These are phyloP conservation scores for Podotricha telesiphe DNA, from an alignment of 2,888 invertebrate species.

Conservation along the genomic window DNA sequence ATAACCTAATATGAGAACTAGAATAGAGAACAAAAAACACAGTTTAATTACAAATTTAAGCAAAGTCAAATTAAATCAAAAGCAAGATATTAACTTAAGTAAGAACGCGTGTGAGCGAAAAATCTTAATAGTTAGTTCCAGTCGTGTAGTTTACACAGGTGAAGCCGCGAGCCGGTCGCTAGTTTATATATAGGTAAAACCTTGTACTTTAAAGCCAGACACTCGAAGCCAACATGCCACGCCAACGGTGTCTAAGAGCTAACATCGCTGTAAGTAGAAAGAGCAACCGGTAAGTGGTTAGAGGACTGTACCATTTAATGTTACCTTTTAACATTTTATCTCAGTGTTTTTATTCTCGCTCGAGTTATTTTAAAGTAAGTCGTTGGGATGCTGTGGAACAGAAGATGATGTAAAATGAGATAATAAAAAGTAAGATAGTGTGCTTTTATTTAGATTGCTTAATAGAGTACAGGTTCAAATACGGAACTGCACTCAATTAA, in stretches of 20 bases:
- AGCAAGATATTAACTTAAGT: no score
- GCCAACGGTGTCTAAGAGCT: slow-evolving; percentile 26
- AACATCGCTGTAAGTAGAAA: slow-evolving; percentile 46
- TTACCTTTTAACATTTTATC: slow-evolving; percentile 39
- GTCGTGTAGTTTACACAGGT: no score
- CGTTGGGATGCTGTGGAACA: slow-evolving; percentile 6
- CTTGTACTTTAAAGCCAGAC: neutral
- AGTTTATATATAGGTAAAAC: neutral
- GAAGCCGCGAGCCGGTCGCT: no score
- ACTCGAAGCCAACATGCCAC: slow-evolving; percentile 18
- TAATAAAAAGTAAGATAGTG: neutral
- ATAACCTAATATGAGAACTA: no score
- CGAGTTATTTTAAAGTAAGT: slow-evolving; percentile 20
- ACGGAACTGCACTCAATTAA: no score
- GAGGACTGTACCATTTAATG: slow-evolving; percentile 32
- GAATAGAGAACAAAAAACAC: no score
- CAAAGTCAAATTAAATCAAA: no score
- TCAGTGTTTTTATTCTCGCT: slow-evolving; percentile 25
- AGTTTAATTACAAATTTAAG: no score
- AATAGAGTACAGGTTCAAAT: no score
- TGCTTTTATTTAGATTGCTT: neutral
- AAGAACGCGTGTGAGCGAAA: no score
- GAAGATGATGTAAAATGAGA: slow-evolving; percentile 7
- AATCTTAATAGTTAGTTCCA: no score
- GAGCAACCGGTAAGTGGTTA: slow-evolving; percentile 46